Conservation (phyloP, 2,888 invertebrate species). For the Catocala nupta region DNA sequence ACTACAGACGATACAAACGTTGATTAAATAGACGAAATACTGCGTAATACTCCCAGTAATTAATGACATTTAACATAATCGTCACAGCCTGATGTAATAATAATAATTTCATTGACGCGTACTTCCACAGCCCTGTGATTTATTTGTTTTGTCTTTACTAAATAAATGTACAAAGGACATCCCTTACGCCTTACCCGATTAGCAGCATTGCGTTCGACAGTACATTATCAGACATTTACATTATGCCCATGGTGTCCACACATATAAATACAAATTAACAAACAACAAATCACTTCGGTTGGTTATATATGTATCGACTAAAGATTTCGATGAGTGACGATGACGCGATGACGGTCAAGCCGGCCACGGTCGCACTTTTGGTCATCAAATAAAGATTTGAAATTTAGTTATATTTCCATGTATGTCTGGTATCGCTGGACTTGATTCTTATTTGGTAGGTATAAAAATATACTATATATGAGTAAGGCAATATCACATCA, state of each 20-base stretch:
- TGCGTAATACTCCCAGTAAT: slow-evolving; percentile 4
- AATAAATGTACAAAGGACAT: slow-evolving; percentile 20
- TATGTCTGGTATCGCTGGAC: not conserved
- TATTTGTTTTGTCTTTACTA: not conserved
- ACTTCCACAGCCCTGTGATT: not conserved
- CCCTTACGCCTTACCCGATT: not conserved
- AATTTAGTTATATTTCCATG: too few relatives aligned
- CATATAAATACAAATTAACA: slow-evolving; percentile 19
- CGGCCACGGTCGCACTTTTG: too few relatives aligned
- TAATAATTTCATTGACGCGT: slow-evolving; percentile 7
- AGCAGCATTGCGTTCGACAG: slow-evolving; percentile 2
- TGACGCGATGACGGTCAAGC: too few relatives aligned
- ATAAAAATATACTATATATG: slow-evolving; percentile 4
- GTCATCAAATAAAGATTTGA: too few relatives aligned
- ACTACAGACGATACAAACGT: slow-evolving; percentile 1
- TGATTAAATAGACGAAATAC: slow-evolving; percentile 1
- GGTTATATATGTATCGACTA: too few relatives aligned
- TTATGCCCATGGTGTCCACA: not conserved
- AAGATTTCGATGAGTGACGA: too few relatives aligned
- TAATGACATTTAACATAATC: slow-evolving; percentile 10
- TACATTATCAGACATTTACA: slow-evolving; percentile 11
- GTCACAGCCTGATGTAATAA: slow-evolving; percentile 18
- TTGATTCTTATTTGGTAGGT: slow-evolving; percentile 1
- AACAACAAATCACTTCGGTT: not conserved
- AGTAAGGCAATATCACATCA: too few relatives aligned